A percentile compares a stretch with the other conserved stretches of the same genome.
phyloP scores from a whole-genome alignment of 2,888 invertebrate species.

The Dastarcus helophoroides region DNA sequence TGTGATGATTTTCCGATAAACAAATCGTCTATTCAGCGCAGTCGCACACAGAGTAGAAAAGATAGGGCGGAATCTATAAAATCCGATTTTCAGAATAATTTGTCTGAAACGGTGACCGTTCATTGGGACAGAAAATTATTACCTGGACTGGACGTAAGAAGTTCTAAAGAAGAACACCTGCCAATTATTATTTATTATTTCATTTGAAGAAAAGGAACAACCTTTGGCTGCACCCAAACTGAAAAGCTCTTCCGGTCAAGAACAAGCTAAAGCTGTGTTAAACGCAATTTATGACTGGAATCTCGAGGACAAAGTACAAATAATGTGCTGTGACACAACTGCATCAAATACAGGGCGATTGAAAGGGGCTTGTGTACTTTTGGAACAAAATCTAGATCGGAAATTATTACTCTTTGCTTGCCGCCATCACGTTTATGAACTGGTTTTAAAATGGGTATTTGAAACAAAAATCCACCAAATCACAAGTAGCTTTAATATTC shows the following conservation, averaged over 20 bases:
- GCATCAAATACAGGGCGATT: slow-evolving; percentile 17
- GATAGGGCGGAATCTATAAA: slow-evolving; percentile 23
- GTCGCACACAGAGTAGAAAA: slow-evolving; percentile 17
- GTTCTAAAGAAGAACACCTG: slow-evolving; percentile 22
- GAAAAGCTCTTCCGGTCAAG: slow-evolving; percentile 17
- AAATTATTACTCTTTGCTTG: slow-evolving; percentile 1
- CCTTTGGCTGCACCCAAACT: slow-evolving; percentile 22
- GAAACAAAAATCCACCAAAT: slow-evolving; percentile 1
- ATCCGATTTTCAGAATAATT: slow-evolving; percentile 23
- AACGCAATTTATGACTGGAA: slow-evolving; percentile 9
- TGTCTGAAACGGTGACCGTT: slow-evolving; percentile 22
- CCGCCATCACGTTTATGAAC: slow-evolving; percentile 3
- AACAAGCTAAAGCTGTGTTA: slow-evolving; percentile 19
- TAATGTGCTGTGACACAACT: slow-evolving; percentile 9
- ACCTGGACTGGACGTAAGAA: slow-evolving; percentile 18
- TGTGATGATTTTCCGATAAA: slow-evolving; percentile 22
- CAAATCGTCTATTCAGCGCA: slow-evolving; percentile 22
- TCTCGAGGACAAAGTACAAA: slow-evolving; percentile 11
- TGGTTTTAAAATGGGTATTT: slow-evolving; percentile 1
- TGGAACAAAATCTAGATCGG: neutral
- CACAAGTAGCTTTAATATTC: neutral
- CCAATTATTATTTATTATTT: slow-evolving; percentile 17
- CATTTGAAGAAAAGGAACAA: slow-evolving; percentile 19
- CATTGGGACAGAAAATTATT: slow-evolving; percentile 28
- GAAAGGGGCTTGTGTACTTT: slow-evolving; percentile 8